A percentile compares a stretch with the other conserved stretches of the same genome.
Conservation (phyloP, 2,888 invertebrate species). For the Cybosia mesomella region DNA sequence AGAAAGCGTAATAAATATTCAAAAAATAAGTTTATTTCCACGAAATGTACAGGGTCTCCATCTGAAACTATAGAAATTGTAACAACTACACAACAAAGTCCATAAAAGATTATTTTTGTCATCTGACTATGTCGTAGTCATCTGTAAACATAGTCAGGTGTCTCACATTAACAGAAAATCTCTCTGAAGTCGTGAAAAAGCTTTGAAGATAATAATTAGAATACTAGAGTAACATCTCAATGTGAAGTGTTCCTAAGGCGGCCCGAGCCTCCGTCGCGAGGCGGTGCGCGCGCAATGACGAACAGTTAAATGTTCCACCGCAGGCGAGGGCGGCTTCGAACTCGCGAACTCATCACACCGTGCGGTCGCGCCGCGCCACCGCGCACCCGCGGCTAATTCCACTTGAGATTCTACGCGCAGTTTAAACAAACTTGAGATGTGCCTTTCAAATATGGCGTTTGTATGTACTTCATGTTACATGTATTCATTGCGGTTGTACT, state of each 20-base stretch:
- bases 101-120: too few relatives aligned
- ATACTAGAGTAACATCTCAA: conserved; percentile 1
- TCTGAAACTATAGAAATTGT: too few relatives aligned
- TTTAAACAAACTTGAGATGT: conserved; percentile 10
- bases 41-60: too few relatives aligned
- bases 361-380: conserved; percentile 16
- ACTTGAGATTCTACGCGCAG: conserved; percentile 6
- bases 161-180: too few relatives aligned
- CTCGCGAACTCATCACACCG: conserved; percentile 20
- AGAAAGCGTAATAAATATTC: too few relatives aligned
- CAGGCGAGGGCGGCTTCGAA: conserved; percentile 17
- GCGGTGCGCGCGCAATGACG: conserved; percentile 8
- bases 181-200: too few relatives aligned
- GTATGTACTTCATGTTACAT: background rate
- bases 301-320: conserved; percentile 18
- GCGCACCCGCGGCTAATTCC: background rate
- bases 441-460: background rate
- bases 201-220: background rate
- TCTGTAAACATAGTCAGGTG: too few relatives aligned
- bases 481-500: background rate
- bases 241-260: background rate
- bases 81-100: too few relatives aligned
- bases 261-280: background rate
- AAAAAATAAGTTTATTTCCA: too few relatives aligned
- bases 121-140: too few relatives aligned